Conservation (phyloP, 2,113 vertebrate species). For the Leptobrachium leishanense region DNA sequence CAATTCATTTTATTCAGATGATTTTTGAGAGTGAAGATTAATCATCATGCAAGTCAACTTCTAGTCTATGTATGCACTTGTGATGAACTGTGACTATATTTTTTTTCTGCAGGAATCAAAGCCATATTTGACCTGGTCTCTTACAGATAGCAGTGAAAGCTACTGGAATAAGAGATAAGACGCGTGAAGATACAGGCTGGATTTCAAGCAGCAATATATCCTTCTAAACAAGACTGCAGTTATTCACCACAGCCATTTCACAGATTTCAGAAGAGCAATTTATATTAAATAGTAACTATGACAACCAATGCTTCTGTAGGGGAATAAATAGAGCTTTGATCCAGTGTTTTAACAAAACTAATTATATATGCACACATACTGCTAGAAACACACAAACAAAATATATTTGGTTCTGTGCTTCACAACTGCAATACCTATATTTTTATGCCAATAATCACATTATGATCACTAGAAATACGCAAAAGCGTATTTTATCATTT, state of each 20-base stretch:
- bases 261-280: not conserved
- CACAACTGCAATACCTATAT: too few relatives aligned
- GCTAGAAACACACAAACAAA: too few relatives aligned
- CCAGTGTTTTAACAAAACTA: too few relatives aligned
- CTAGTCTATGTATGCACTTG: not conserved
- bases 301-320: not conserved
- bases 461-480: too few relatives aligned
- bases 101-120: not conserved
- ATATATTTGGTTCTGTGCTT: too few relatives aligned
- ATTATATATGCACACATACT: too few relatives aligned
- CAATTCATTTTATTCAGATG: not conserved
- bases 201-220: not conserved
- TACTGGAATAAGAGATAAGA: not conserved
- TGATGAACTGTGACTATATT: not conserved
- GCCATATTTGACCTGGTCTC: not conserved
- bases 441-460: too few relatives aligned
- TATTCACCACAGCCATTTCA: not conserved
- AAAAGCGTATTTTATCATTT: too few relatives aligned
- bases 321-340: too few relatives aligned
- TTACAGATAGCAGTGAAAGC: not conserved
- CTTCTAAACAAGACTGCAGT: not conserved
- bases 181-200: not conserved
- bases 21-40: not conserved
- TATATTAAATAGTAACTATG: constrained; percentile 1
- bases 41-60: too few relatives aligned